phyloP scores from a whole-genome alignment of 2,888 invertebrate genomes.

The Drosophila subsilvestris region DNA sequence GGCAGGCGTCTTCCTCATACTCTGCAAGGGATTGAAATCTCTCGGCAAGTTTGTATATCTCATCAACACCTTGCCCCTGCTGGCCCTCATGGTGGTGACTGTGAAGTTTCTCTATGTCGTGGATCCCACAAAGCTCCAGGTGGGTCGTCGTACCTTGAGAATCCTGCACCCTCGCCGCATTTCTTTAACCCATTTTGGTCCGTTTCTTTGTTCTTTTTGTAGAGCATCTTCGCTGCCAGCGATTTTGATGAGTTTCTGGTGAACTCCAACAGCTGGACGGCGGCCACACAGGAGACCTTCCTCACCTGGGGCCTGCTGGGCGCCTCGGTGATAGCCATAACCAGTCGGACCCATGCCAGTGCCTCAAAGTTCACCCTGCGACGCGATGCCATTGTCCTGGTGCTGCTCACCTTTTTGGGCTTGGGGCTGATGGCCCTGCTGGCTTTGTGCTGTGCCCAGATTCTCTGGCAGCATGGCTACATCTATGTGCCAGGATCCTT shows the following conservation, averaged over 20 bases:
- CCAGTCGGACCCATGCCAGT: constrained; percentile 77
- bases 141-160: constrained; percentile 29
- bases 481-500: constrained; percentile 92
- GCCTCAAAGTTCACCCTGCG: constrained; percentile 80
- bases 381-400: constrained; percentile 88
- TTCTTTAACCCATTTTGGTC: too few species aligned
- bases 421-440: constrained; percentile 91
- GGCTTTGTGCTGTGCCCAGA: constrained; percentile 92
- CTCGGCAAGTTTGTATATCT: constrained; percentile 87
- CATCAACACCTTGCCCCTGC: constrained; percentile 91
- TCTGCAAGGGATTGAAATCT: constrained; percentile 92
- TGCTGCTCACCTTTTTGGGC: constrained; percentile 90
- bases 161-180: not conserved
- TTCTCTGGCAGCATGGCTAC: constrained; percentile 90
- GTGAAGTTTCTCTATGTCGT: constrained; percentile 79
- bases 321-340: constrained; percentile 82
- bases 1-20: constrained; percentile 94
- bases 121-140: constrained; percentile 78
- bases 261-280: constrained; percentile 93
- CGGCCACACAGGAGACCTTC: constrained; percentile 94
- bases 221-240: constrained; percentile 91
- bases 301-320: constrained; percentile 90
- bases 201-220: constrained; percentile 68
- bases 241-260: constrained; percentile 94
- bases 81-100: constrained; percentile 85